phyloP scores from a whole-genome alignment of 2,888 invertebrate genomes.

The Drosophila kambysellisi region DNA sequence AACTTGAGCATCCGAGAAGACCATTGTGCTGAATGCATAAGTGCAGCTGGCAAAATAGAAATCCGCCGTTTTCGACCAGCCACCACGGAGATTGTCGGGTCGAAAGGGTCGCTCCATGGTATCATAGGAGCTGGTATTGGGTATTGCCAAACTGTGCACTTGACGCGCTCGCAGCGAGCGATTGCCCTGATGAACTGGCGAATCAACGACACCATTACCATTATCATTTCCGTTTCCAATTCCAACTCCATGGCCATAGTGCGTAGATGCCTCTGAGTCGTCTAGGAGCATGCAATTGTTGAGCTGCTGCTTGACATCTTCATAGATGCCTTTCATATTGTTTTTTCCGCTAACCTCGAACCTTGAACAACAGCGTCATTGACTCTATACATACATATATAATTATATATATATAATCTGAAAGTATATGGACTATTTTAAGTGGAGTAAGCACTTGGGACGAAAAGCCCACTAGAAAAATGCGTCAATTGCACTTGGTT shows the following conservation, averaged over 20 bases:
- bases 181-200: slow-evolving; percentile 19
- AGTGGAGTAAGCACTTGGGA: slow-evolving; percentile 30
- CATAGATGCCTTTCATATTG: slow-evolving; percentile 80
- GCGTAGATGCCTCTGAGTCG: slow-evolving; percentile 42
- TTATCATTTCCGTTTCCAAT: slow-evolving; percentile 1
- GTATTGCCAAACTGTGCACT: slow-evolving; percentile 67
- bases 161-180: slow-evolving; percentile 61
- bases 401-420: background rate
- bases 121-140: slow-evolving; percentile 80
- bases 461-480: slow-evolving; percentile 19
- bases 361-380: slow-evolving; percentile 35
- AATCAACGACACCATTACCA: slow-evolving; percentile 5
- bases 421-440: slow-evolving; percentile 18
- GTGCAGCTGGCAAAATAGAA: slow-evolving; percentile 93
- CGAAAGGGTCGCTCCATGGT: slow-evolving; percentile 83
- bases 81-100: slow-evolving; percentile 86
- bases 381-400: slow-evolving; percentile 10
- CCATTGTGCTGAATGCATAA: slow-evolving; percentile 93
- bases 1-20: slow-evolving; percentile 90
- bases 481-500: slow-evolving; percentile 44
- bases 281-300: slow-evolving; percentile 73
- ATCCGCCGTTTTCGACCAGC: slow-evolving; percentile 91
- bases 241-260: background rate
- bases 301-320: slow-evolving; percentile 78
- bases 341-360: slow-evolving; percentile 7